These are phyloP conservation scores for Halichoeres trimaculatus DNA, from an alignment of 2,113 vertebrate species.

Conservation along the genomic window DNA sequence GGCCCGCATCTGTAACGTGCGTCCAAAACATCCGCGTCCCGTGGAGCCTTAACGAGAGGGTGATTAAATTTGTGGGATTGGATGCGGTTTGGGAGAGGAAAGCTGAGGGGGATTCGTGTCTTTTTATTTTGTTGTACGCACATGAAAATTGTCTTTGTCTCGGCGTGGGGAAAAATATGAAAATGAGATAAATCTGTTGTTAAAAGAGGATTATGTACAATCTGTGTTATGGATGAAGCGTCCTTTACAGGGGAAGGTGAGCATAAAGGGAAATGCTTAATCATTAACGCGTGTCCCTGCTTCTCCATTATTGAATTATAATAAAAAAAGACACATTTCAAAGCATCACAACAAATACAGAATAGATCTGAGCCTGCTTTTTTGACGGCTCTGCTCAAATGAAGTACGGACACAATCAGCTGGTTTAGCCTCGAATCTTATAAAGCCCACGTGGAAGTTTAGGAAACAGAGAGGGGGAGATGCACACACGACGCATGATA, in stretches of 20 bases:
- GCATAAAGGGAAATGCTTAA: no score
- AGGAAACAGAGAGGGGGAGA: conserved; percentile 11
- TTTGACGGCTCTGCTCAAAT: not conserved
- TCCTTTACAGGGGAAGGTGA: no score
- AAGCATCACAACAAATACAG: not conserved
- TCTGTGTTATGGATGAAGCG: no score
- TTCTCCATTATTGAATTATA: no score
- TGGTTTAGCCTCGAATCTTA: not conserved
- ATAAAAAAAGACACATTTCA: not conserved
- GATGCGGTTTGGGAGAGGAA: not conserved
- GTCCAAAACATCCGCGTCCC: not conserved
- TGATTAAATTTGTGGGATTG: conserved; percentile 10
- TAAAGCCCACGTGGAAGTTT: not conserved
- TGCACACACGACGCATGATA: conserved; percentile 8
- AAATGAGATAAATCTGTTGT: no score
- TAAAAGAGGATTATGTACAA: no score
- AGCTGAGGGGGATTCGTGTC: not conserved
- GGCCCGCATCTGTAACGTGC: not conserved
- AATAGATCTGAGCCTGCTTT: not conserved
- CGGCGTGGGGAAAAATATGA: not conserved
- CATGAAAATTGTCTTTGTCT: not conserved
- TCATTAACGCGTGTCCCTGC: no score
- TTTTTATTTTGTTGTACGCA: not conserved
- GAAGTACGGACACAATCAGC: not conserved
- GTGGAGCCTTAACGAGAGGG: not conserved